Base-by-base conservation (phyloP, 1,140 invertebrate genomes). In the Drosophila trapezifrons region DNA sequence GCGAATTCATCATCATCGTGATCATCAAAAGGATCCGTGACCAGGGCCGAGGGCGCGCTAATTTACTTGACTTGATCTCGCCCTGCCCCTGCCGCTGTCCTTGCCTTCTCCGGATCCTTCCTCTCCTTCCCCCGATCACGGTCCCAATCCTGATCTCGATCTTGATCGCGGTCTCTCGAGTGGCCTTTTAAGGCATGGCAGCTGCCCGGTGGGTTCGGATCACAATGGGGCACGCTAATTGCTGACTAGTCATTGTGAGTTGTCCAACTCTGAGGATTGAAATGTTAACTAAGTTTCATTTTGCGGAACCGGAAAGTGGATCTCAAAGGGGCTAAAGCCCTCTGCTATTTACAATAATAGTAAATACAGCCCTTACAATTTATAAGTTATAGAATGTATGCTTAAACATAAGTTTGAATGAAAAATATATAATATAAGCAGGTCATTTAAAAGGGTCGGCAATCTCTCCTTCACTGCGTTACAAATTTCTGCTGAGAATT, bases 221-320 rank as follows among this genome's bases (percentile, higher is more conserved):
- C 70, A 87, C 80, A 85, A 85, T 82, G 65, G 71, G 42, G 62
- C 49, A 58, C 65, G 75, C 72, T 87, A 86, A 86, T 87, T 86
- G 82, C 83, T 83, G 83, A 83, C 82, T 87, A 87, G 82, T 87
- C 83, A 85, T 85, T 77, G 76, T 64, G 70, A 47, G 18, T 42
- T 32, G 40, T n/a, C 52, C 49, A 75, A 42, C 43, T 55, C 27
- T 22, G 38, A 25, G 65, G 32, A 67, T 69, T 69, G 63, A 70
- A 67, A 70, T 65, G 65, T 56, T 71, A 56, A 71, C 67, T 69
- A 69, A 43, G 37, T 43, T 51, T 66, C 37, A 18, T 29, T 45
- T 35, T 12, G 40, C 5, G 27, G 12, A 59, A n/a, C 12, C 3
- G 10, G 25, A 40, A 35, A 67, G 10, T 4, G 8, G n/a, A 7